Conservation (phyloP, 2,888 invertebrate species). For the Drosophila bunnanda region DNA sequence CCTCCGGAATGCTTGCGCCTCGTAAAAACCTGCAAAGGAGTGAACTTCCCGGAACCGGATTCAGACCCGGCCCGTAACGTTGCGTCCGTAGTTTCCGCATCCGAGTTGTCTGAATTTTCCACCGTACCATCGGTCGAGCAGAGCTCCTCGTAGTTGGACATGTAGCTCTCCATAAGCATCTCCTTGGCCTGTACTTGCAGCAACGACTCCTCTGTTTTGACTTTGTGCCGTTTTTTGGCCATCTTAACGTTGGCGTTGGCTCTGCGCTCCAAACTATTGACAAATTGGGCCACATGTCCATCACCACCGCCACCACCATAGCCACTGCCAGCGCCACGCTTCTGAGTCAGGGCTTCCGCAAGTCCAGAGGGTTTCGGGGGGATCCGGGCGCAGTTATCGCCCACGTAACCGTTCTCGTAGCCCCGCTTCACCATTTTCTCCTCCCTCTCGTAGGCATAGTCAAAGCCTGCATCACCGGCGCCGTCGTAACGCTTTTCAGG, state of each 20-base stretch:
- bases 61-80: conserved; percentile 15
- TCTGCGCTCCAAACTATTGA: conserved; percentile 57
- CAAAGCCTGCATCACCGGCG: conserved; percentile 17
- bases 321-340: conserved; percentile 12
- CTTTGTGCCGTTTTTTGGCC: conserved; percentile 48
- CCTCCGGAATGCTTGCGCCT: conserved; percentile 51
- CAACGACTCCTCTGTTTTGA: conserved; percentile 25
- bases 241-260: conserved; percentile 37
- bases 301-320: conserved; percentile 8
- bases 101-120: conserved; percentile 42
- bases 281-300: conserved; percentile 51
- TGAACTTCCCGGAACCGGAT: conserved; percentile 1
- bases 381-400: conserved; percentile 26
- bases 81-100: conserved; percentile 37
- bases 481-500: conserved; percentile 40
- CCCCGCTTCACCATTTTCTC: conserved; percentile 12
- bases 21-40: conserved; percentile 53
- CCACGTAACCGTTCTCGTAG: conserved; percentile 40
- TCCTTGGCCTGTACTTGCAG: conserved; percentile 5
- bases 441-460: conserved; percentile 29
- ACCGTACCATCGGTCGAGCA: conserved; percentile 24
- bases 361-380: conserved; percentile 3
- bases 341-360: conserved; percentile 15
- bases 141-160: conserved; percentile 42
- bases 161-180: conserved; percentile 49